Evolutionary conservation across 1,140 invertebrate genomes (phyloP).

Genomic region (Trichoplusia ni): DNA sequence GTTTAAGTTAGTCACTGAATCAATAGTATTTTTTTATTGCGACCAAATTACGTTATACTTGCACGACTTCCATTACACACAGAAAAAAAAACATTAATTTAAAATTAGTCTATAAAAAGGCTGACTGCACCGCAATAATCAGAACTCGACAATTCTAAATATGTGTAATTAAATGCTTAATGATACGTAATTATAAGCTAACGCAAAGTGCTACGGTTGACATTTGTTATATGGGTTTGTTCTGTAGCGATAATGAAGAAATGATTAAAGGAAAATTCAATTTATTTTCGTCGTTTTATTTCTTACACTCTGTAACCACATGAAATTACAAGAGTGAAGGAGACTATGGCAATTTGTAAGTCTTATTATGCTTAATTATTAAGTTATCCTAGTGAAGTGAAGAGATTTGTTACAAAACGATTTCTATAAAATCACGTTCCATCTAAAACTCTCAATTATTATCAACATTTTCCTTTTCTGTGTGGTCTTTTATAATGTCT

Average conservation of each 20-base stretch:
- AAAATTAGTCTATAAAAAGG: slow-evolving; percentile 1
- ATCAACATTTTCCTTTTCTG: too few relatives aligned
- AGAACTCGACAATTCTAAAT: slow-evolving; percentile 10
- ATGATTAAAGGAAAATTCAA: slow-evolving; percentile 50
- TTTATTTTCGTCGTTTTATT: slow-evolving; percentile 36
- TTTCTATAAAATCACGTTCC: too few relatives aligned
- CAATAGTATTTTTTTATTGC: not conserved
- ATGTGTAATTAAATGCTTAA: not conserved
- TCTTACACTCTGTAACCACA: not conserved
- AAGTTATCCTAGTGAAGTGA: too few relatives aligned
- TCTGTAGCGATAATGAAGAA: slow-evolving; percentile 45
- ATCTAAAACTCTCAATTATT: too few relatives aligned
- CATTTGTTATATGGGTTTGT: slow-evolving; percentile 48
- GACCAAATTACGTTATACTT: not conserved
- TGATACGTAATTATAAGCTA: slow-evolving; percentile 11
- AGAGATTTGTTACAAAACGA: too few relatives aligned
- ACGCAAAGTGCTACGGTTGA: slow-evolving; percentile 24
- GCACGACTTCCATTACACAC: slow-evolving; percentile 24
- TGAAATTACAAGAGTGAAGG: too few relatives aligned
- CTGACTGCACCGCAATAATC: slow-evolving; percentile 22
- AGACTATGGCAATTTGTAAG: too few relatives aligned
- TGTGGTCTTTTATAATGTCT: too few relatives aligned
- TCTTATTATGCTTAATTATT: too few relatives aligned
- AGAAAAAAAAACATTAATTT: slow-evolving; percentile 5
- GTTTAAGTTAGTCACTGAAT: not conserved